Conservation (phyloP, 1,140 invertebrate species). For the Frieseomelitta varia region DNA sequence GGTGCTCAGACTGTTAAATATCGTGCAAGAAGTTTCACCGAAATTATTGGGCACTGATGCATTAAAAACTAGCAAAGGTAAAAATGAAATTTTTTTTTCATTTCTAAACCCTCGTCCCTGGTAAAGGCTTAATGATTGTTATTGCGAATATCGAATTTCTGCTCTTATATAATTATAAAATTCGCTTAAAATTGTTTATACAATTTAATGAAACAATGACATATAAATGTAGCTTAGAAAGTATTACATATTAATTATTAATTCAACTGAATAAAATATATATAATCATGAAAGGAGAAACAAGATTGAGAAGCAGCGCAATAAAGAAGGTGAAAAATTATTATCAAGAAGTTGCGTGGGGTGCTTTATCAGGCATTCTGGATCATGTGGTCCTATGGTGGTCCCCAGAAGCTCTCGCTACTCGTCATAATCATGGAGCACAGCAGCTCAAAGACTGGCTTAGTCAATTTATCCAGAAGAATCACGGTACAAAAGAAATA, state of each 20-base stretch:
- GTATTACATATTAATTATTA: background rate
- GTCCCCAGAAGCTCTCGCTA: conserved; percentile 86
- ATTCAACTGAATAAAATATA: background rate
- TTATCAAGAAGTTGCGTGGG: conserved; percentile 86
- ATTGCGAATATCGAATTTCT: background rate
- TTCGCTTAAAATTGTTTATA: background rate
- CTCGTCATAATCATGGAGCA: conserved; percentile 79
- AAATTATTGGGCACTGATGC: conserved; percentile 77
- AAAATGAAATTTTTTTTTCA: background rate
- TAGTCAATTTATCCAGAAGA: conserved; percentile 79
- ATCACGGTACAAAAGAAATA: conserved; percentile 52
- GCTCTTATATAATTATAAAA: background rate
- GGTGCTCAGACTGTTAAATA: conserved; percentile 75
- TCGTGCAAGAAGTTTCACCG: conserved; percentile 76
- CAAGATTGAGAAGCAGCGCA: conserved; percentile 80
- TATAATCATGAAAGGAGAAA: conserved; percentile 68
- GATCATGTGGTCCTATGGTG: conserved; percentile 92
- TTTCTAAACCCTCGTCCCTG: too few relatives aligned
- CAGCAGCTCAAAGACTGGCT: conserved; percentile 86
- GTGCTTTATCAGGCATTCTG: conserved; percentile 87
- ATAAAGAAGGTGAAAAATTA: conserved; percentile 82
- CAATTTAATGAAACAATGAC: background rate
- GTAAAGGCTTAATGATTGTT: background rate
- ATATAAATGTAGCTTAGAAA: background rate
- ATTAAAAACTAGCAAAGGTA: conserved; percentile 69